A percentile compares a stretch with the other conserved stretches of the same genome.
Evolutionary conservation across 1,140 invertebrate genomes (phyloP).

Genomic region (Drosophila arawakana): DNA sequence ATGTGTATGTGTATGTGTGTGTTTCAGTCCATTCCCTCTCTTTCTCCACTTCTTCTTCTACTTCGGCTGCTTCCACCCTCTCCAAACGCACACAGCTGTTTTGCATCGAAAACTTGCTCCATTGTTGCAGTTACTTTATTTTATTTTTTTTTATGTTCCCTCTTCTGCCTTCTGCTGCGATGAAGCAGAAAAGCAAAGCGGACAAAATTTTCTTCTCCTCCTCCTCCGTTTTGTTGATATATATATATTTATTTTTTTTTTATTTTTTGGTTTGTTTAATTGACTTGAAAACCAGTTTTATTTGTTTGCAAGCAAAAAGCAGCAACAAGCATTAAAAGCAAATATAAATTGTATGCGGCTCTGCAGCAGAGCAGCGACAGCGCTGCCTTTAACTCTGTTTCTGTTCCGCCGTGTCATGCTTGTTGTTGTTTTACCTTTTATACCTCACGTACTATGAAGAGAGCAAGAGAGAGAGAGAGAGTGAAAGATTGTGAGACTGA

Average conservation of each 20-base stretch:
- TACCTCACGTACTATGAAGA: slow-evolving; percentile 12
- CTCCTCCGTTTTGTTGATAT: slow-evolving; percentile 54
- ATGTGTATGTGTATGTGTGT: not conserved
- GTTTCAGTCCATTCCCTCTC: too few species aligned
- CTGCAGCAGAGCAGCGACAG: slow-evolving; percentile 29
- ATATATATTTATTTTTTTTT: slow-evolving; percentile 11
- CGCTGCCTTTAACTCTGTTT: slow-evolving; percentile 21
- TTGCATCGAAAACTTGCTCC: slow-evolving; percentile 50
- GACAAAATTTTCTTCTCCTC: slow-evolving; percentile 28
- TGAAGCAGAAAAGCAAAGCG: slow-evolving; percentile 15
- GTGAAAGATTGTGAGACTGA: slow-evolving; percentile 4
- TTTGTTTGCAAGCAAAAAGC: slow-evolving; percentile 72
- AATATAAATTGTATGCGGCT: slow-evolving; percentile 73
- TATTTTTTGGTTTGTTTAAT: slow-evolving; percentile 72
- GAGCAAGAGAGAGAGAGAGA: slow-evolving; percentile 15
- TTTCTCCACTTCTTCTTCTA: not conserved
- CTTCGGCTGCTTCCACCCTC: not conserved
- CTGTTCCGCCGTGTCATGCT: slow-evolving; percentile 9
- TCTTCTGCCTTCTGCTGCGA: slow-evolving; percentile 5
- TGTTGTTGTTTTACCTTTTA: slow-evolving; percentile 37
- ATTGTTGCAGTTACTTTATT: slow-evolving; percentile 27
- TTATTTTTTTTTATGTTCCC: slow-evolving; percentile 1
- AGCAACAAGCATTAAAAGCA: slow-evolving; percentile 74
- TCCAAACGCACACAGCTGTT: slow-evolving; percentile 33
- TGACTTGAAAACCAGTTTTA: slow-evolving; percentile 79